Percentiles rank a stretch among this genome's conserved stretches.
Evolutionary conservation across 2,797 vertebrate species (phyloP).

Genomic region (Chaenodraco wilsoni): DNA sequence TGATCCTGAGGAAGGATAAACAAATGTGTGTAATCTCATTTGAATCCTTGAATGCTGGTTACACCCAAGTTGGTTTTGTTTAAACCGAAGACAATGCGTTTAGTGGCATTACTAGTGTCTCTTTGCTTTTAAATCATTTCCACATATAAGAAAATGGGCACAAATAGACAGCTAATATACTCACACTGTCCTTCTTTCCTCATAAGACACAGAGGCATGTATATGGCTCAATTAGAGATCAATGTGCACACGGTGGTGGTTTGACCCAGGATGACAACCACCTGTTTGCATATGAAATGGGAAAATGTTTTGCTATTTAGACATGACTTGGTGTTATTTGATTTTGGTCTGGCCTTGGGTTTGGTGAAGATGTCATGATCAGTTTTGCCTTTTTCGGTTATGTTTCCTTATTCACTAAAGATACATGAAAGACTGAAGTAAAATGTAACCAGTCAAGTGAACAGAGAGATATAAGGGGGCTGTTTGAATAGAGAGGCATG

Average conservation of each 20-base stretch:
- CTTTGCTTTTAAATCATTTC: neutral
- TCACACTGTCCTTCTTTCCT: neutral
- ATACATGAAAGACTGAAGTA: neutral
- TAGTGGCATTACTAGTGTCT: neutral
- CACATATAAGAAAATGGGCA: neutral
- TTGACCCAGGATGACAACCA: neutral
- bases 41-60: neutral
- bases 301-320: neutral
- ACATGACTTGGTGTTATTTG: neutral
- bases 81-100: neutral
- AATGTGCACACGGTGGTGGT: neutral
- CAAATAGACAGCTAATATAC: neutral
- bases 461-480: neutral
- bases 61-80: conserved; percentile 4
- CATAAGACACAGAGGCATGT: neutral
- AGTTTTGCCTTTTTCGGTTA: neutral
- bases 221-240: conserved; percentile 2
- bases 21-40: conserved; percentile 14
- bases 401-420: neutral
- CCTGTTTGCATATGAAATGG: neutral
- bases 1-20: conserved; percentile 9
- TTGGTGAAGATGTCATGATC: neutral
- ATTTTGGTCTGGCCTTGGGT: neutral
- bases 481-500: conserved; percentile 7
- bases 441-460: neutral